These are phyloP conservation scores for Nasonia oneida DNA, from an alignment of 2,888 invertebrate genomes.

Conservation along the genomic window DNA sequence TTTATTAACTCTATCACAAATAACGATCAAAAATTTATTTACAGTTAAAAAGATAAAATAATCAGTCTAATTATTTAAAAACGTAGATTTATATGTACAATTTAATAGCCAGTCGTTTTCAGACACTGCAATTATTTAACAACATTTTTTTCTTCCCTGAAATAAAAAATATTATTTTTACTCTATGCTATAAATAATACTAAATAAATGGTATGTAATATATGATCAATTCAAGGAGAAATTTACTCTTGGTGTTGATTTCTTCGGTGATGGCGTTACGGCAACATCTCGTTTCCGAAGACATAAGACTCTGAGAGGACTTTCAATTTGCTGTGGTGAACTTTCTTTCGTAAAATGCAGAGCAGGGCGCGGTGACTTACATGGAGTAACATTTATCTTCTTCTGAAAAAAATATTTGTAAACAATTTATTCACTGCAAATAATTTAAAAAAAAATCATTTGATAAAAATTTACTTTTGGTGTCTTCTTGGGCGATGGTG, in stretches of 20 bases:
- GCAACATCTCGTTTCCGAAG: conserved; percentile 27
- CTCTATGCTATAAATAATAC: conserved; percentile 7
- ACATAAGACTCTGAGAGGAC: conserved; percentile 14
- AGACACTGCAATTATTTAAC: not conserved
- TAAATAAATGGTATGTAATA: not conserved
- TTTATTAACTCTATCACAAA: too few relatives aligned
- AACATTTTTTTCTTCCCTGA: not conserved
- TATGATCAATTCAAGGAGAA: too few relatives aligned
- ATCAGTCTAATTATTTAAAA: too few relatives aligned
- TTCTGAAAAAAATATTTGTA: not conserved
- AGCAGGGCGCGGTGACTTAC: not conserved
- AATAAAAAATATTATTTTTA: conserved; percentile 13
- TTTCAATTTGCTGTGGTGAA: not conserved
- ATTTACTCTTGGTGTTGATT: conserved; percentile 42
- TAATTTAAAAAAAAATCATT: not conserved
- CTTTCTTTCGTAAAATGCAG: not conserved
- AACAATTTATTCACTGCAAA: not conserved
- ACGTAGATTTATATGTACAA: not conserved
- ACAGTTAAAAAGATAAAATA: too few relatives aligned
- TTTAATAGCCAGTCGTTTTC: not conserved
- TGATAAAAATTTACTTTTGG: not conserved
- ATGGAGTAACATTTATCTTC: not conserved
- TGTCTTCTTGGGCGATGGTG: not conserved
- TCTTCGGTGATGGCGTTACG: conserved; percentile 44
- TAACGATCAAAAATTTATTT: too few relatives aligned